Base-by-base conservation (phyloP, 1,140 invertebrate genomes). In the Protaetia brevitarsis region DNA sequence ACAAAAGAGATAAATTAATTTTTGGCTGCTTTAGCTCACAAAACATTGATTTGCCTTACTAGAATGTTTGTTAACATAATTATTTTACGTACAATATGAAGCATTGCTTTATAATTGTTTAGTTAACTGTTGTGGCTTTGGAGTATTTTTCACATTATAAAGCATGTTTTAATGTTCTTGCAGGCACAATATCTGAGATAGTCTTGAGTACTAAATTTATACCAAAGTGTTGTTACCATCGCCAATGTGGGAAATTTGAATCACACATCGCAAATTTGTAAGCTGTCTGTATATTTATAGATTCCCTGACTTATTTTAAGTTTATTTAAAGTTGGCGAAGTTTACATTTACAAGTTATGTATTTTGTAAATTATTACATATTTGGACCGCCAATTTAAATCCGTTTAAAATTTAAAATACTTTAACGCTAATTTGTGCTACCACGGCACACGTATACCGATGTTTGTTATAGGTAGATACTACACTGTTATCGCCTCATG, bases 11-110 rank as follows among this genome's bases (percentile, higher is more conserved):
- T 23, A 51, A 51, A 19, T 51, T 19, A 10, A 23, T 51, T 23
- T 51, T 51, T 51, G 13, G 19, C 4, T 23, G 3, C 5, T 19
- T 19, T 10, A 51, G 26, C 6, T 19, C 21, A 16, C 41, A 51
- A 51, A 51, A 51, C 41, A 51, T 51, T 51, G 41, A 51, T 51
- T 51, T 51, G n/a, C n/a, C n/a, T n/a, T n/a, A n/a, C n/a, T n/a
- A n/a, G n/a, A n/a, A n/a, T n/a, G n/a, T n/a, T n/a, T n/a, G n/a
- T n/a, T n/a, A n/a, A n/a, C n/a, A n/a, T n/a, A n/a, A n/a, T n/a
- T n/a, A 34, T 1, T 34, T 34, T 2, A 2, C 13, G 31, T 34
- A 6, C 4, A 37, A 13, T 37, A 13, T 37, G 3, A 37, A 11
- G n/a, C 11, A 11, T 11, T 3, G 10, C 16, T 37, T 2, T 11